Evolutionary conservation across 2,113 vertebrate species (phyloP).

Genomic region (Platysternon megacephalum): DNA sequence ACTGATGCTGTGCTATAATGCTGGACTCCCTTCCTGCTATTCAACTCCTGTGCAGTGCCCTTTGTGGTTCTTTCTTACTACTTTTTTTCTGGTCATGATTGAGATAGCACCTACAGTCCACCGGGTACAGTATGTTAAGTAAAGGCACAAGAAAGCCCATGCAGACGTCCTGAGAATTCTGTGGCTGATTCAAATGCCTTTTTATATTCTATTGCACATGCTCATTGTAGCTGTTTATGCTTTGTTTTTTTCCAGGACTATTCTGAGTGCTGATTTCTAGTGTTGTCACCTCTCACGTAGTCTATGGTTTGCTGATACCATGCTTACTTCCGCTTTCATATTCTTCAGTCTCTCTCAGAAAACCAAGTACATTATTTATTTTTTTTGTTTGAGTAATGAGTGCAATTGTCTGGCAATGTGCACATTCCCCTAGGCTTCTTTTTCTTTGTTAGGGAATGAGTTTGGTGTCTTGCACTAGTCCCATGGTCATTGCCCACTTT

Average conservation of each 20-base stretch:
- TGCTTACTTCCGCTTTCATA: conserved; percentile 20
- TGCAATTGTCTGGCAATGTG: conserved; percentile 62
- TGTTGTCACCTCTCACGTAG: not conserved
- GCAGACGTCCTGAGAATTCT: not conserved
- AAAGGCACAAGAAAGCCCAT: not conserved
- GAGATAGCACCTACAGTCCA: fast-evolving
- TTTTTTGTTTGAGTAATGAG: conserved; percentile 29
- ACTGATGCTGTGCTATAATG: not conserved
- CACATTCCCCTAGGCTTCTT: conserved; percentile 41
- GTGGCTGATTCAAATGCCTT: not conserved
- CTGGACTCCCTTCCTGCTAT: conserved; percentile 24
- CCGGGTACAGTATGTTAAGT: not conserved
- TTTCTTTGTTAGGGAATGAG: conserved; percentile 51
- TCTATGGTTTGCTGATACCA: not conserved
- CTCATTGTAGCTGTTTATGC: not conserved
- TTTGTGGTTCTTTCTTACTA: not conserved
- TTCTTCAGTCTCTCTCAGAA: conserved; percentile 29
- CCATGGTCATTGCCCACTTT: conserved; percentile 59
- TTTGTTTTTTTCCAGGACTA: not conserved
- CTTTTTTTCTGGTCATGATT: not conserved
- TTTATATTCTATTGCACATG: conserved; percentile 8
- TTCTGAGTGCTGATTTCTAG: conserved; percentile 17
- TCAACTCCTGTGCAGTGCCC: not conserved
- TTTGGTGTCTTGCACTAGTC: conserved; percentile 56
- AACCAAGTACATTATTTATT: not conserved